Percentiles rank a stretch among this genome's conserved stretches.
Evolutionary conservation across 2,888 invertebrate species (phyloP).

Genomic region (Asteroscopus sphinx): DNA sequence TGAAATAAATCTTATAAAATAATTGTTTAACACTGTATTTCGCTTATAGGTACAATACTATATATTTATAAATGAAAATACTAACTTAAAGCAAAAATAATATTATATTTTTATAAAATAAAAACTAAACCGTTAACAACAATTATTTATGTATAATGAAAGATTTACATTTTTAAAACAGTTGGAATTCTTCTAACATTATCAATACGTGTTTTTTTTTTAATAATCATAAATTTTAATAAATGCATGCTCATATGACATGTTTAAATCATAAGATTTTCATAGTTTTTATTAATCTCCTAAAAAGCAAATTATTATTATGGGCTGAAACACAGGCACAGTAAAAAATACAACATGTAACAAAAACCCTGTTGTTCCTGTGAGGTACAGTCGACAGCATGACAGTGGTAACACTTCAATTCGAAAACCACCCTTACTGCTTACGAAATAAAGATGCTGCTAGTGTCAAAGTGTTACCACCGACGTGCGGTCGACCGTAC

Average conservation of each 20-base stretch:
- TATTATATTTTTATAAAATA: slow-evolving; percentile 32
- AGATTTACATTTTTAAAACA: slow-evolving; percentile 50
- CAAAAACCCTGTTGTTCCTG: no score
- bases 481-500: no score
- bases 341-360: no score
- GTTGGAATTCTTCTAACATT: slow-evolving; percentile 39
- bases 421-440: no score
- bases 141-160: slow-evolving; percentile 21
- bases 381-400: no score
- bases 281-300: background rate
- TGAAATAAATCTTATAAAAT: slow-evolving; percentile 40
- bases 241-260: slow-evolving; percentile 40
- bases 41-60: slow-evolving; percentile 40
- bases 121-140: slow-evolving; percentile 26
- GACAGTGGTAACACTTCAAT: no score
- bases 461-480: no score
- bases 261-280: slow-evolving; percentile 20
- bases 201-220: slow-evolving; percentile 40
- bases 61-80: slow-evolving; percentile 41
- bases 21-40: slow-evolving; percentile 46
- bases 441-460: no score
- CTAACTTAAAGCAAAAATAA: slow-evolving; percentile 39
- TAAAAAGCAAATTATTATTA: no score
- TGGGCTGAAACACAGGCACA: no score
- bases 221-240: slow-evolving; percentile 29